Conservation (phyloP, 2,113 vertebrate species). For the Grantiella picta region DNA sequence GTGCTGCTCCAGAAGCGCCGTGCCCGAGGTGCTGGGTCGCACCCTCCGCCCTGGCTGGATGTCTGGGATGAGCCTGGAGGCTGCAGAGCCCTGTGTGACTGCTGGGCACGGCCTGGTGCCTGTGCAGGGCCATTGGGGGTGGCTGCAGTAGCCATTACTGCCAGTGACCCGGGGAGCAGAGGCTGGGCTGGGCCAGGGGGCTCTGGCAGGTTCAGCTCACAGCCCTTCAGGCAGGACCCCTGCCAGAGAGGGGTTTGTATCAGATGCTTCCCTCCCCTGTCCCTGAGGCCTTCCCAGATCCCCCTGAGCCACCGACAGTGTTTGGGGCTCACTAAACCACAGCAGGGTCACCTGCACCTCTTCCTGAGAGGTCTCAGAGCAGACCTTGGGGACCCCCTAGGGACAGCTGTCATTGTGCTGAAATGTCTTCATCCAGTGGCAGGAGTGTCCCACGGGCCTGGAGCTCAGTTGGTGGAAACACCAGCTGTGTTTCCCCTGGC, state of each 20-base stretch:
- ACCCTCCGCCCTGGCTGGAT: too few relatives aligned
- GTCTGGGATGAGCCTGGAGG: accelerated
- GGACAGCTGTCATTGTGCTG: background rate
- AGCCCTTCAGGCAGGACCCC: background rate
- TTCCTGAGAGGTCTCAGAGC: background rate
- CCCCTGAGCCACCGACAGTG: accelerated
- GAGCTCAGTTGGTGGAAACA: background rate
- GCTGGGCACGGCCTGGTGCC: background rate
- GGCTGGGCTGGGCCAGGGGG: background rate
- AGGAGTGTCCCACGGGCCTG: background rate
- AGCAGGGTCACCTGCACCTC: background rate
- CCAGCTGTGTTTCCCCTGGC: accelerated
- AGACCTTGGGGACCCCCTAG: background rate
- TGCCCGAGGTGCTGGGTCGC: too few relatives aligned
- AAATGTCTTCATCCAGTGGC: accelerated
- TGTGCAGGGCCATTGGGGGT: background rate
- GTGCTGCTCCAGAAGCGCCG: background rate
- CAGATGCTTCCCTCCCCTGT: background rate
- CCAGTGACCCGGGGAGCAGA: background rate
- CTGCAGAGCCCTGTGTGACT: background rate
- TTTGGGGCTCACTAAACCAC: background rate
- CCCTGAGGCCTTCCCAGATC: background rate
- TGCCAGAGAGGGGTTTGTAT: background rate
- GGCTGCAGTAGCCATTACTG: background rate
- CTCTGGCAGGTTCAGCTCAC: background rate